phyloP scores from a whole-genome alignment of 2,113 vertebrate species.

The Cervus canadensis region DNA sequence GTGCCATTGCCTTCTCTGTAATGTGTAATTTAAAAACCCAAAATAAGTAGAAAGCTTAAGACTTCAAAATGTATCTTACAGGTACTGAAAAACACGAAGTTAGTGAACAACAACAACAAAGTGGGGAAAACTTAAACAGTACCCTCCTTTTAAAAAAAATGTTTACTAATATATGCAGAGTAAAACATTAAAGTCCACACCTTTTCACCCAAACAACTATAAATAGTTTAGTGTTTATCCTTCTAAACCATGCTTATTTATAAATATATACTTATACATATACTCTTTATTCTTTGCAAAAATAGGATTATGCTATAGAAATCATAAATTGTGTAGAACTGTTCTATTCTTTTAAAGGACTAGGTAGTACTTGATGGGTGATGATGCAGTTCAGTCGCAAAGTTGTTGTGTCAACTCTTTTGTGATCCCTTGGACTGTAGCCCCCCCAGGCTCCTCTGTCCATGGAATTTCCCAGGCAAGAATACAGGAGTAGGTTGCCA shows the following conservation, averaged over 20 bases:
- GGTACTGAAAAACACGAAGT: not conserved
- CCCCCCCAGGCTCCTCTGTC: not conserved
- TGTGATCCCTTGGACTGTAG: not conserved
- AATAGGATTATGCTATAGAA: not conserved
- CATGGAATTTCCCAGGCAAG: not conserved
- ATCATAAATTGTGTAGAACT: not conserved
- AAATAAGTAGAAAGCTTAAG: not conserved
- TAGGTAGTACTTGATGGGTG: not conserved
- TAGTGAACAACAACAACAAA: not conserved
- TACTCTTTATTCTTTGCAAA: not conserved
- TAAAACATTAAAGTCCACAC: not conserved
- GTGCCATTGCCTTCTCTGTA: not conserved
- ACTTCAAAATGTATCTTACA: not conserved
- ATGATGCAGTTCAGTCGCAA: not conserved
- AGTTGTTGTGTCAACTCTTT: not conserved
- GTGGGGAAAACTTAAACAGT: not conserved
- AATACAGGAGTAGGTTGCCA: not conserved
- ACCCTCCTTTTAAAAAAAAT: not conserved
- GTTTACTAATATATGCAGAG: not conserved
- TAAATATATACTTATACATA: not conserved
- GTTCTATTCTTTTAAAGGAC: not conserved
- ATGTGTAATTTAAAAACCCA: not conserved
- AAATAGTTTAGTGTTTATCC: not conserved
- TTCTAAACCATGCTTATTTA: not conserved
- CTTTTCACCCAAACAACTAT: not conserved